Conservation (phyloP, 2,888 invertebrate species). For the Parnassius apollo region DNA sequence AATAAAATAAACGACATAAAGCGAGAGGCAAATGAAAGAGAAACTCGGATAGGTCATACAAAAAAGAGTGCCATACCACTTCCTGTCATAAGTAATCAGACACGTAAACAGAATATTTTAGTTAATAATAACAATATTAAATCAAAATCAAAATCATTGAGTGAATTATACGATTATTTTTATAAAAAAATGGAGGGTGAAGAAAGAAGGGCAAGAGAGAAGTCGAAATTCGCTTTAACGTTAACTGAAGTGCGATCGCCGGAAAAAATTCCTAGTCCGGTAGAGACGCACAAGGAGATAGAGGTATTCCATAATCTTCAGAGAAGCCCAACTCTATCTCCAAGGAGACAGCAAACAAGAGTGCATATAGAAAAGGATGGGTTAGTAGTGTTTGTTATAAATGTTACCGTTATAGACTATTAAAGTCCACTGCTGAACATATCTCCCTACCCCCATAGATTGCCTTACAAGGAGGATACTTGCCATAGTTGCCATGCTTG, state of each 20-base stretch:
- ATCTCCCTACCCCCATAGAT: too few species aligned
- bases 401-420: too few species aligned
- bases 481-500: too few species aligned
- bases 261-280: slow-evolving; percentile 72
- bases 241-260: slow-evolving; percentile 61
- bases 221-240: slow-evolving; percentile 60
- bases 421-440: too few species aligned
- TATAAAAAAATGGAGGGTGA: slow-evolving; percentile 59
- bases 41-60: slow-evolving; percentile 39
- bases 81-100: slow-evolving; percentile 61
- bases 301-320: slow-evolving; percentile 86
- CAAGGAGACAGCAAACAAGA: slow-evolving; percentile 68
- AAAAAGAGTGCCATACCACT: slow-evolving; percentile 71
- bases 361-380: slow-evolving; percentile 68
- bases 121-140: slow-evolving; percentile 58
- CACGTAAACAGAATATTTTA: slow-evolving; percentile 41
- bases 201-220: slow-evolving; percentile 47
- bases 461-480: too few species aligned
- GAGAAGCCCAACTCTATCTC: slow-evolving; percentile 82
- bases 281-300: slow-evolving; percentile 82
- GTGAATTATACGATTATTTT: slow-evolving; percentile 74
- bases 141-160: slow-evolving; percentile 73
- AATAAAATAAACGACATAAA: slow-evolving; percentile 62
- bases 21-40: slow-evolving; percentile 52
- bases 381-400: slow-evolving; percentile 45